Base-by-base conservation (phyloP, 2,888 invertebrate genomes). In the Hydriomena furcata region DNA sequence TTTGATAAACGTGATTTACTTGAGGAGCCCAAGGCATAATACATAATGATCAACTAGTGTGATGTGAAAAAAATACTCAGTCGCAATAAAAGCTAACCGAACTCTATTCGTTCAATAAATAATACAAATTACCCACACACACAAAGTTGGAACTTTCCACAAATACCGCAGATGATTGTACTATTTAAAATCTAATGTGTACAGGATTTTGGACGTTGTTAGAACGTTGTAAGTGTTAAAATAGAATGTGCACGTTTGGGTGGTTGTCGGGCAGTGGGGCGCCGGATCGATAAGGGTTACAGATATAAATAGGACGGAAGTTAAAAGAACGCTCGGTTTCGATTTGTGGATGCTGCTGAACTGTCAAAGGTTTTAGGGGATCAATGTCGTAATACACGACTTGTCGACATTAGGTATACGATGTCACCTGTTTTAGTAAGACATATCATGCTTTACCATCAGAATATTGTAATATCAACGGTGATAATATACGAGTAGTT, bases 241-340 rank as follows among this genome's bases (percentile, higher is more conserved):
- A 73, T 79, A 61, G 76, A 61, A 57, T 73, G 73, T 61, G 65
- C 11, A 0, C 65, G 52, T 48, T 65, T 63, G 63, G 74, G 73
- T 71, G 81, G 81, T 79, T 77, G 79, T 85, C 76, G 84, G 86
- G 81, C 86, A 87, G 82, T 88, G 82, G 89, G 83, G 78, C 88
- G 85, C 41, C 74, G 65, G 84, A 82, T 89, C 89, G 84, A 89
- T 89, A 83, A 76, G 73, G 80, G 82, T 79, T 82, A 83, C 79
- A 73, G 78, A 79, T 84, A 87, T 87, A 87, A 83, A 88, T 88
- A 87, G 87, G 83, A 79, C 84, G 81, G 73, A 82, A 84, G 76
- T 83, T 78, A 68, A 60, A 75, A 68, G 65, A 72, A 76, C 81
- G 74, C 76, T 82, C 80, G 71, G 81, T 84, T 85, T 84, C 82